phyloP scores from a whole-genome alignment of 2,113 vertebrate genomes.

The Eupsittula cactorum region DNA sequence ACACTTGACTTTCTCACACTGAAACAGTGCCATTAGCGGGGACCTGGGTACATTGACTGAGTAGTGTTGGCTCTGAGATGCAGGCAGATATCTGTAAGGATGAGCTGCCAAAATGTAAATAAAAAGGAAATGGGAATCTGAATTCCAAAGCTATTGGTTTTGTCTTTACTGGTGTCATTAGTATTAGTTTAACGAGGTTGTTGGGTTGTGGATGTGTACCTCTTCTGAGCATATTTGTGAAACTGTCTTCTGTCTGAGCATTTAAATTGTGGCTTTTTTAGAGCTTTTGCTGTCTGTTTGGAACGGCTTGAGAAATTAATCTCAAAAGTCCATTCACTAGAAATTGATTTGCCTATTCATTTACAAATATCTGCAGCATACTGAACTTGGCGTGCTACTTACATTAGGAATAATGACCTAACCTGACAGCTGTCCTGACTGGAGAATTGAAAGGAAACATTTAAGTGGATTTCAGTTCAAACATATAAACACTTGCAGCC shows the following conservation, averaged over 20 bases:
- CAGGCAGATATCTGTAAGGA: too few species aligned
- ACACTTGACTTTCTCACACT: background rate
- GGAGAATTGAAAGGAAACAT: background rate
- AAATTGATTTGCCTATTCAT: background rate
- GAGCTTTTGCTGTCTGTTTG: background rate
- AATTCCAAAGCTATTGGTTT: background rate
- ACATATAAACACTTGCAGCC: background rate
- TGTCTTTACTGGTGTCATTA: background rate
- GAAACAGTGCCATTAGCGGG: background rate
- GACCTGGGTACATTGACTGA: background rate
- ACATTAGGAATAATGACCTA: background rate
- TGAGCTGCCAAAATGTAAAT: background rate
- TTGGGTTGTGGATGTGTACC: background rate
- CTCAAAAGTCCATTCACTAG: background rate
- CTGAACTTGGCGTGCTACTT: background rate
- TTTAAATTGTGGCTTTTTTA: background rate
- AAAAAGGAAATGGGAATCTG: background rate
- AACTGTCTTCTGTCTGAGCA: background rate
- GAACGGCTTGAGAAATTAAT: background rate
- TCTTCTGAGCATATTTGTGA: background rate
- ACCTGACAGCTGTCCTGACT: rapidly evolving
- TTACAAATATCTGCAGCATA: background rate
- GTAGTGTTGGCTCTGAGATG: rapidly evolving
- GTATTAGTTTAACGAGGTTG: background rate
- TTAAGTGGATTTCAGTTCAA: background rate